These are phyloP conservation scores for Rhopalosiphum nymphaeae DNA, from an alignment of 2,888 invertebrate genomes.

Conservation along the genomic window DNA sequence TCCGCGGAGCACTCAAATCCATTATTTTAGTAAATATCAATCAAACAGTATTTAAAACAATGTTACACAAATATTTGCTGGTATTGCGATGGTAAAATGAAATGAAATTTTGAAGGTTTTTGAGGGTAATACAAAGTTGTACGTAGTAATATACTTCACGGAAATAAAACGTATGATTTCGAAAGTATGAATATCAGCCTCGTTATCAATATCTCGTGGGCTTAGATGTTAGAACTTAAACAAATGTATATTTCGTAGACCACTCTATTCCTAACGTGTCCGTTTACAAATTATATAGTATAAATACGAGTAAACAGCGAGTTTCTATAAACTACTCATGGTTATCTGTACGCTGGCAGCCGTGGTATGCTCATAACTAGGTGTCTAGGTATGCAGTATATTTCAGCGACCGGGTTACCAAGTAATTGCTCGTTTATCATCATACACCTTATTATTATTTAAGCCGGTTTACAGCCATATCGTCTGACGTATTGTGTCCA, in stretches of 20 bases:
- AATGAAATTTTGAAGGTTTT: neutral
- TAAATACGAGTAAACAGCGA: neutral
- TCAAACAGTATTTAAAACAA: neutral
- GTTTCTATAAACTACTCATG: neutral
- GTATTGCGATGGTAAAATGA: neutral
- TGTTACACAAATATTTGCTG: neutral
- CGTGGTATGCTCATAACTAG: neutral
- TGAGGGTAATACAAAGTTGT: neutral
- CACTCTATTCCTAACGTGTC: neutral
- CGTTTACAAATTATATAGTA: neutral
- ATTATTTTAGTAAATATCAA: neutral
- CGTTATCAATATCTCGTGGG: neutral
- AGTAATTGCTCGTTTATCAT: no score
- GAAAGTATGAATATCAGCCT: neutral
- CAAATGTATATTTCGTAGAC: no score
- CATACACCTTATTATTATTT: no score
- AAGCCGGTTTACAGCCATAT: no score
- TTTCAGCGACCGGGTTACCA: no score
- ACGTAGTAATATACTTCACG: neutral
- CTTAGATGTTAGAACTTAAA: neutral
- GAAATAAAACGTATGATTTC: neutral
- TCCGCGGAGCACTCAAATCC: neutral
- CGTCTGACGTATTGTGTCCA: no score
- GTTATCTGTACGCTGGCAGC: neutral
- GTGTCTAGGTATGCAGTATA: no score